These are phyloP conservation scores for Hucho hucho DNA, from an alignment of 2,113 vertebrate species.

Conservation along the genomic window DNA sequence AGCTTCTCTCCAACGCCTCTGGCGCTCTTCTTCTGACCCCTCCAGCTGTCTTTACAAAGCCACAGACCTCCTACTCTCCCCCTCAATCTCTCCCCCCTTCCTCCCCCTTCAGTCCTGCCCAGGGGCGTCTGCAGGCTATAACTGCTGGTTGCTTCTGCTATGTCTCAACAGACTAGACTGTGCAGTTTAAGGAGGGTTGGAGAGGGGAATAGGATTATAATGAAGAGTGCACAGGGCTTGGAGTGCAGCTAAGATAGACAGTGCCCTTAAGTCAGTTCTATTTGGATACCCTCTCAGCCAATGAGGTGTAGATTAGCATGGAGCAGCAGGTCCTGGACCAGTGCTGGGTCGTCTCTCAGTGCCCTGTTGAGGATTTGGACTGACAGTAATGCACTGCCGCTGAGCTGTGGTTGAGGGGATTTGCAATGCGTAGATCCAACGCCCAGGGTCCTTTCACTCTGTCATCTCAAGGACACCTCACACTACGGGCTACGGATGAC, in stretches of 20 bases:
- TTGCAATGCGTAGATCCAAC: background rate
- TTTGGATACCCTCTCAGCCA: background rate
- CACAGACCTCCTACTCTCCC: background rate
- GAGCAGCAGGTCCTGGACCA: background rate
- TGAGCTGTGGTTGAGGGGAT: background rate
- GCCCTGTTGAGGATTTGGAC: background rate
- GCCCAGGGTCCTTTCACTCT: background rate
- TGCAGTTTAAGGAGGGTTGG: background rate
- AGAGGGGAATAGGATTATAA: background rate
- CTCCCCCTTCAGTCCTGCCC: background rate
- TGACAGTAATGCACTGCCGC: background rate
- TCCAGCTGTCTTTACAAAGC: conserved; percentile 10
- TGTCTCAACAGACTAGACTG: background rate
- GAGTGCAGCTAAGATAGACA: background rate
- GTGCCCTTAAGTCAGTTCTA: background rate
- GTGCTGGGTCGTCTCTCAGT: background rate
- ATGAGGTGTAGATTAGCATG: background rate
- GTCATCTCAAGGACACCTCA: background rate
- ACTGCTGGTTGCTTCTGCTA: background rate
- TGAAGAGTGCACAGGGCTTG: background rate
- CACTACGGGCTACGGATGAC: background rate
- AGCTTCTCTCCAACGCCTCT: background rate
- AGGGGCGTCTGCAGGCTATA: background rate
- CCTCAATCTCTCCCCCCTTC: background rate
- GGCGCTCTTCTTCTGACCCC: background rate